Base-by-base conservation (phyloP, 2,888 invertebrate species). In the Melanophora roralis region DNA sequence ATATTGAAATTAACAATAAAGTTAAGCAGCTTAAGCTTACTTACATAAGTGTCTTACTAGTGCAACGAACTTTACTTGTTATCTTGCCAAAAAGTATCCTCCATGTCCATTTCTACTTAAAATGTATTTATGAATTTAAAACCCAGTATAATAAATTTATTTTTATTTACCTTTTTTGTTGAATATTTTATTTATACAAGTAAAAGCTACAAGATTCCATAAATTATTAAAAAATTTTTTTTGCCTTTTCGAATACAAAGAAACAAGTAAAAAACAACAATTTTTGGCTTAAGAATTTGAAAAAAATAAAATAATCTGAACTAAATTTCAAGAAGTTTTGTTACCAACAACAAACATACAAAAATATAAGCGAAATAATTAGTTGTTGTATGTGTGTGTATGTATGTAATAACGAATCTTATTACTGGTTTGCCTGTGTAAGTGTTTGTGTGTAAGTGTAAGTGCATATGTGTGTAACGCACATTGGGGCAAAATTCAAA, bases 251-350 rank as follows among this genome's bases (percentile, higher is more conserved):
- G 6, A 6, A 16, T 60, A 43, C 21, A 21, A 12, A 1, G n/a
- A 36, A 19, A 19, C n/a, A 8, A 60, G 27, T 65, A 27, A 65
- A 74, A 49, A 65, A 40, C 38, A 62, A 53, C 34, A 75, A 47
- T 62, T 68, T 60, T 62, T 53, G 43, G 71, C 71, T 72, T 5
- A 43, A 16, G n/a, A 11, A 62, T 40, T 23, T 32, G 9, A 38
- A 34, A n/a, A n/a, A n/a, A n/a, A 9, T 45, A 21, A 45, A 45
- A 23, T 27, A 32, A 21, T 69, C 19, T n/a, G n/a, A 32, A 16
- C 12, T 19, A n/a, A 16, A 53, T 36, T 53, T 40, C n/a, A 53
- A 53, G 11, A 32, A 51, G 43, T 8, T 21, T 38, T 2, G n/a
- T 40, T 27, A 49, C 5, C 7, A 4, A 16, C 19, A 5, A 14